phyloP scores from a whole-genome alignment of 2,888 invertebrate genomes.

The Xestia sexstrigata region DNA sequence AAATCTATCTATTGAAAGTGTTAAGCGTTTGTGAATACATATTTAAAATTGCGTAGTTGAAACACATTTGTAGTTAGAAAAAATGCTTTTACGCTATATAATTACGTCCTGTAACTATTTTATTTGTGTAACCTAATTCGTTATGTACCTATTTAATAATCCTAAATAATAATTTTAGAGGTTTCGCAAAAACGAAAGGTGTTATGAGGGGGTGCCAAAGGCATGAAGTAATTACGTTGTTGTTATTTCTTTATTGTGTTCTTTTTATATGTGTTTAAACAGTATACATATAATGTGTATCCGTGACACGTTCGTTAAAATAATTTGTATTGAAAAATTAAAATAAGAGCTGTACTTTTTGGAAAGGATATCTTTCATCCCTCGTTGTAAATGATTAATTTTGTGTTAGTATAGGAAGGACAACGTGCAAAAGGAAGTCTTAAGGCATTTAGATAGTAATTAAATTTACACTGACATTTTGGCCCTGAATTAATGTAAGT shows the following conservation, averaged over 20 bases:
- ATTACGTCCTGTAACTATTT: slow-evolving; percentile 73
- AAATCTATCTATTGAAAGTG: slow-evolving; percentile 26
- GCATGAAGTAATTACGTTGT: slow-evolving; percentile 67
- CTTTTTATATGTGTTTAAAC: slow-evolving; percentile 64
- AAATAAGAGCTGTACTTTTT: slow-evolving; percentile 87
- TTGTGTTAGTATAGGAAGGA: slow-evolving; percentile 33
- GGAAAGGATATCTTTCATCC: slow-evolving; percentile 84
- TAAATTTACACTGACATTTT: neutral
- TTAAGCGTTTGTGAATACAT: slow-evolving; percentile 52
- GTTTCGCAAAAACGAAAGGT: slow-evolving; percentile 89
- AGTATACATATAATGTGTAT: slow-evolving; percentile 62
- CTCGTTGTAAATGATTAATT: slow-evolving; percentile 75
- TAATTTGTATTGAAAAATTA: slow-evolving; percentile 62
- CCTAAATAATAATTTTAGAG: slow-evolving; percentile 86
- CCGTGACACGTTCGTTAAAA: slow-evolving; percentile 65
- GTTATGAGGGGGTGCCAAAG: slow-evolving; percentile 60
- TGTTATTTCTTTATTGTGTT: slow-evolving; percentile 66
- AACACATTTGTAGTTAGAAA: slow-evolving; percentile 60
- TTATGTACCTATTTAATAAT: slow-evolving; percentile 81
- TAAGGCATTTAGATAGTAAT: neutral
- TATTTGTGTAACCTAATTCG: slow-evolving; percentile 76
- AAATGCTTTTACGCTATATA: slow-evolving; percentile 68
- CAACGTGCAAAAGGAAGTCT: neutral
- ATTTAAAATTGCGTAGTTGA: slow-evolving; percentile 48
- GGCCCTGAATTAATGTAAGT: neutral